Conservation (phyloP, 1,140 invertebrate genomes). For the Aphelenchoides avenae region DNA sequence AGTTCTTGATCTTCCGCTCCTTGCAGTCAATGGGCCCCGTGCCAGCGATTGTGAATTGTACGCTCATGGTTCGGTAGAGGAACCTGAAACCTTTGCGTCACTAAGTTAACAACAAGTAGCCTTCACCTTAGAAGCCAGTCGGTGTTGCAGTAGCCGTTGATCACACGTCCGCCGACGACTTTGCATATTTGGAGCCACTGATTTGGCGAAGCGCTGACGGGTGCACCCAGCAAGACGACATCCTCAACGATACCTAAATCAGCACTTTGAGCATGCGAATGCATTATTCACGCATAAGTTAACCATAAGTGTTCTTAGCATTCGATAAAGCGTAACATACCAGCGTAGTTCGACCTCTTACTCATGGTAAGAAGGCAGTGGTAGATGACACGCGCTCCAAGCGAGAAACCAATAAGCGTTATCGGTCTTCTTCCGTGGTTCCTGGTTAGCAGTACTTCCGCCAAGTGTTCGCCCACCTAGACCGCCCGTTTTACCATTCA, state of each 20-base stretch:
- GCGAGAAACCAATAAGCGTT: constrained; percentile 70
- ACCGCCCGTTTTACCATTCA: constrained; percentile 4
- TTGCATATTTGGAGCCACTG: constrained; percentile 59
- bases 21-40: constrained; percentile 60
- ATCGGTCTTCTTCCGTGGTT: constrained; percentile 71
- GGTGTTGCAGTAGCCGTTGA: constrained; percentile 63
- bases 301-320: constrained; percentile 7
- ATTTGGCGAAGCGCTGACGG: constrained; percentile 60
- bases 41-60: constrained; percentile 62
- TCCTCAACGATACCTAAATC: constrained; percentile 69
- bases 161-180: constrained; percentile 62
- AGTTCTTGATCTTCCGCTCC: constrained; percentile 59
- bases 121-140: constrained; percentile 62
- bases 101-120: not conserved
- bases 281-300: too few relatives aligned
- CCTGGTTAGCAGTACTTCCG: constrained; percentile 67
- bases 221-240: constrained; percentile 70
- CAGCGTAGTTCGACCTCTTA: constrained; percentile 56
- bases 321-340: constrained; percentile 14
- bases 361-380: constrained; percentile 66
- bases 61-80: constrained; percentile 61
- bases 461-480: constrained; percentile 68
- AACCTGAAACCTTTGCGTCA: constrained; percentile 37
- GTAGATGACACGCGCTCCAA: constrained; percentile 72
- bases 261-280: too few relatives aligned